Conservation (phyloP, 1,140 invertebrate species). For the Theocolax elegans region DNA sequence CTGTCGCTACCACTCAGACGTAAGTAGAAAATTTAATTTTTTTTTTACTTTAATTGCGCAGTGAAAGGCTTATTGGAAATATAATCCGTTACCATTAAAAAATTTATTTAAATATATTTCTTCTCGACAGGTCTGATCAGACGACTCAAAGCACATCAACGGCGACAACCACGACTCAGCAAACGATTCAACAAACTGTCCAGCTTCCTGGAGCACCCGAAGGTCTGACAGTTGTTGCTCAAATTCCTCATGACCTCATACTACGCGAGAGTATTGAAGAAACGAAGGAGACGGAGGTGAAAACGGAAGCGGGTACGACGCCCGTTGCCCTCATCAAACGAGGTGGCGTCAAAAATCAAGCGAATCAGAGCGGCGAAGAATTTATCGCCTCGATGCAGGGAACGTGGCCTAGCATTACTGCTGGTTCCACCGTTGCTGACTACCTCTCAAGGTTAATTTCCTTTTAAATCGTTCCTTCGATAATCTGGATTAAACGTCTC, state of each 20-base stretch:
- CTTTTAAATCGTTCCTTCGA: neutral
- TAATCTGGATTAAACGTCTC: neutral
- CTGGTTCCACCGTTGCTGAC: slow-evolving; percentile 80
- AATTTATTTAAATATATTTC: neutral
- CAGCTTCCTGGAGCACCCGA: slow-evolving; percentile 67
- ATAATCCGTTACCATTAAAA: too few species aligned
- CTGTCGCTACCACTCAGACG: slow-evolving; percentile 67
- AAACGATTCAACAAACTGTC: slow-evolving; percentile 64
- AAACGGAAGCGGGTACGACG: slow-evolving; percentile 60
- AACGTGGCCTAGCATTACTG: slow-evolving; percentile 78
- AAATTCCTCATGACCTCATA: slow-evolving; percentile 76
- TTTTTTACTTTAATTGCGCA: neutral
- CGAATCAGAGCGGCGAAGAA: slow-evolving; percentile 58
- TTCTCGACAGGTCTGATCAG: slow-evolving; percentile 59
- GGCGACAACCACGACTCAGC: slow-evolving; percentile 61
- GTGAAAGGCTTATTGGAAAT: too few species aligned
- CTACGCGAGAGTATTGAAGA: slow-evolving; percentile 68
- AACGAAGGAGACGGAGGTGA: slow-evolving; percentile 64
- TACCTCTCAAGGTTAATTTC: slow-evolving; percentile 71
- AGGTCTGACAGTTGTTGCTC: slow-evolving; percentile 75
- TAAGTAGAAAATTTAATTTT: too few species aligned
- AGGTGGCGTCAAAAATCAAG: slow-evolving; percentile 63
- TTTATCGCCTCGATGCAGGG: slow-evolving; percentile 62
- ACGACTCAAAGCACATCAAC: slow-evolving; percentile 65
- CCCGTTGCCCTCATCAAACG: slow-evolving; percentile 70